Conservation (phyloP, 1,140 invertebrate genomes). For the Pogonomyrmex californicus region DNA sequence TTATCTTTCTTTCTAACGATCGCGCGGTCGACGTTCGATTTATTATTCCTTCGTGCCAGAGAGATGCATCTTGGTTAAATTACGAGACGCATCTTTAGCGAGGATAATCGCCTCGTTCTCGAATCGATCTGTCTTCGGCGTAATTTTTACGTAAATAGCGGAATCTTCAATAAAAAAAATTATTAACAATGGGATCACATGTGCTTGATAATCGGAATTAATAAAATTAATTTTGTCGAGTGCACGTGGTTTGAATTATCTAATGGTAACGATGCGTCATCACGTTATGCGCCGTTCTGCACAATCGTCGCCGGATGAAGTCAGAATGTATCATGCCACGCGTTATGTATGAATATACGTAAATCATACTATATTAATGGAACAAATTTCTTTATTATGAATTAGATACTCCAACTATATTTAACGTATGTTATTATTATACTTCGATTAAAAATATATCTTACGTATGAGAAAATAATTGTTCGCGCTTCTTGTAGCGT, state of each 20-base stretch:
- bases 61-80: neutral
- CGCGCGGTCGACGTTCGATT: slow-evolving; percentile 42
- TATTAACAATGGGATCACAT: neutral
- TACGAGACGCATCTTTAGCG: neutral
- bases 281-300: neutral
- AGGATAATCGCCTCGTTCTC: neutral
- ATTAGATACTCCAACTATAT: neutral
- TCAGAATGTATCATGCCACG: slow-evolving; percentile 42
- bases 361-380: slow-evolving; percentile 37
- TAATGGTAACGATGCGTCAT: slow-evolving; percentile 41
- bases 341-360: slow-evolving; percentile 18
- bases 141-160: neutral
- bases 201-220: neutral
- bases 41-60: slow-evolving; percentile 11
- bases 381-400: slow-evolving; percentile 15
- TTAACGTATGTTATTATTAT: neutral
- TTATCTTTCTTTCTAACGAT: neutral
- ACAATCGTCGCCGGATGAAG: slow-evolving; percentile 30
- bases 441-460: neutral
- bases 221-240: neutral
- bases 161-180: neutral
- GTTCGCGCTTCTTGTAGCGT: neutral
- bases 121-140: neutral
- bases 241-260: slow-evolving; percentile 25
- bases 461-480: neutral